Base-by-base conservation (phyloP, 2,113 vertebrate species). In the Dissostichus mawsoni region DNA sequence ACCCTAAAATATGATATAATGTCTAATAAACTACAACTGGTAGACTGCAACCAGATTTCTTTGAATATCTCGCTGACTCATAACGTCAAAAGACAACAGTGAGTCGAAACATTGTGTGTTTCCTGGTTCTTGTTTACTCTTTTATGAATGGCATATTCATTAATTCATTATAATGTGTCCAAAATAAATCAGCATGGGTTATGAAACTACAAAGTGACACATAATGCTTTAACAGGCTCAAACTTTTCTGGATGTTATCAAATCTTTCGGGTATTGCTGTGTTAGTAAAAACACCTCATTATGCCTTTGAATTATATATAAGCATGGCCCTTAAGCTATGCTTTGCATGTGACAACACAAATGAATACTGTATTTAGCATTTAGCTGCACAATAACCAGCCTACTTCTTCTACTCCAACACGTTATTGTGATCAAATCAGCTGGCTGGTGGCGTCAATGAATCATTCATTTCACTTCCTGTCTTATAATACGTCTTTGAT, bases 401-500 rank as follows among this genome's bases (percentile, higher is more conserved):
- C 47, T 5, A 3, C 6, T 53, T 41, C 36, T 41, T 41, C 36
- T 29, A 29, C 29, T 29, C 36, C 36, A 69, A 61, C 57, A 69
- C 68, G 25, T 52, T 13, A 23, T 77, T 29, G 45, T 59, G 12
- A 18, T 41, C 1, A 53, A 62, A 78, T 77, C 79, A 78, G 61
- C n/a, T 66, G 78, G 25, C 69, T 69, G 58, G 69, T 72, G 83
- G 52, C 73, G 69, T 65, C 51, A 73, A 68, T 78, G 76, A 85
- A 79, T 87, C 58, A 29, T 51, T 74, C 68, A 72, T 90, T 85
- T 70, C 67, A 83, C 75, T 82, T 91, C 92, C 92, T 88, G 90
- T 85, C 75, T 76, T 51, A 50, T 74, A 82, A 25, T 80, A 48
- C 50, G 18, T 56, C 62, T 86, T 84, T 16, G 66, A 83, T 91